Evolutionary conservation across 2,797 vertebrate genomes (phyloP).

Genomic region (Leuciscus waleckii): DNA sequence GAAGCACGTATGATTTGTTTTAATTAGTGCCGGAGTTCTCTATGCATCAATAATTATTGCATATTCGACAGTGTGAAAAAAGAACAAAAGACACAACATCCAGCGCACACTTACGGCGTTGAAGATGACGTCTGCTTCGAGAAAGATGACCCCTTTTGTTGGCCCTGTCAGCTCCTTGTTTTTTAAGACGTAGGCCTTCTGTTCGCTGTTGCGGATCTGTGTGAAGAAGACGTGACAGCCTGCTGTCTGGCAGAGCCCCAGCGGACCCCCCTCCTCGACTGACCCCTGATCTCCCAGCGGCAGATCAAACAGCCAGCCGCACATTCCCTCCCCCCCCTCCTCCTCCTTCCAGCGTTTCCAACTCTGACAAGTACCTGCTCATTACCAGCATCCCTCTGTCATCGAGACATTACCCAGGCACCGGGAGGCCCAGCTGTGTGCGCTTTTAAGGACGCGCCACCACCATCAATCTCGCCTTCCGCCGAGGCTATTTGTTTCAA

Average conservation of each 20-base stretch:
- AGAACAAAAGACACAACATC: constrained; percentile 25
- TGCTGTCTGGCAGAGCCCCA: constrained; percentile 86
- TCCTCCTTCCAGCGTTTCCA: constrained; percentile 68
- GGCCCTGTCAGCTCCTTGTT: constrained; percentile 99
- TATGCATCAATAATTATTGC: constrained; percentile 45
- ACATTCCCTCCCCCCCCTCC: constrained; percentile 69
- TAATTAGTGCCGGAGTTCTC: constrained; percentile 37
- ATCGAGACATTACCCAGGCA: constrained; percentile 87
- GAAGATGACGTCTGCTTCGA: constrained; percentile 99
- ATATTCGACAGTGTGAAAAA: constrained; percentile 23
- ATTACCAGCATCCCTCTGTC: constrained; percentile 89
- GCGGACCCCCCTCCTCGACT: constrained; percentile 90
- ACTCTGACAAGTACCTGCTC: constrained; percentile 92
- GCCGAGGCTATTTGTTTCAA: constrained; percentile 5
- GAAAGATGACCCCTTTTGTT: constrained; percentile 99
- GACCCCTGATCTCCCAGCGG: constrained; percentile 82
- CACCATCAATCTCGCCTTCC: constrained; percentile 21
- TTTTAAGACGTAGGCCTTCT: constrained; percentile 99
- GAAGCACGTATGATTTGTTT: constrained; percentile 32
- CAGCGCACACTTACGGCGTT: constrained; percentile 87
- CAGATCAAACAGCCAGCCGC: constrained; percentile 76
- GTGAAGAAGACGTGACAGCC: constrained; percentile 99
- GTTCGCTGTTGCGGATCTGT: constrained; percentile 99
- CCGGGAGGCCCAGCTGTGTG: constrained; percentile 73
- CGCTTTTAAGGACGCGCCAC: constrained; percentile 12